Base-by-base conservation (phyloP, 2,888 invertebrate genomes). In the Tethea ocularis region DNA sequence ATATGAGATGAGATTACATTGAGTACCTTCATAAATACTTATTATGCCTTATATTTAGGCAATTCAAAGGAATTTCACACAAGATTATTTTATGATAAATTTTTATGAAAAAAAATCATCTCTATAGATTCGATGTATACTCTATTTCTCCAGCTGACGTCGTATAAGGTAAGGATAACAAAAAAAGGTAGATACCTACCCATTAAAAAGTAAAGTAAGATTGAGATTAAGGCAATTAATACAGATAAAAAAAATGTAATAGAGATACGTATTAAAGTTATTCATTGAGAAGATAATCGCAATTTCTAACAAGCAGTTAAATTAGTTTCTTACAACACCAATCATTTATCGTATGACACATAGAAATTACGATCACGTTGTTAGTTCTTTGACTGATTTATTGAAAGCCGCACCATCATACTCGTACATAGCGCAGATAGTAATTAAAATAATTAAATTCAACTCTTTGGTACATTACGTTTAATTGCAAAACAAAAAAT, bases 381-480 rank as follows among this genome's bases (percentile, higher is more conserved):
- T 54, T 36, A 52, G 53, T 55, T 22, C n/a, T 51, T 55, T 61
- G 66, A 68, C 63, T 71, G 67, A 74, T 72, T 67, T 61, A 66
- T 70, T 69, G 60, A 68, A 67, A 63, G 56, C 55, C 38, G 38
- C 6, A n/a, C 51, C 60, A 38, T n/a, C n/a, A n/a, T n/a, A n/a
- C n/a, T n/a, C n/a, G n/a, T 63, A 59, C 57, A 54, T 57, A 58
- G 46, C n/a, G 10, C 11, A 20, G 59, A 64, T 61, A 57, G 57
- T 68, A 67, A 77, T 74, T 70, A 77, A 23, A 67, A 67, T 65
- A 72, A 75, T 75, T 75, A 75, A 74, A 66, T 65, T 57, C 67
- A 64, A 52, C 57, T 63, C 62, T 65, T 64, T 66, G 59, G 41
- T 56, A 26, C 56, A 58, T 56, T 29, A 54, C 26, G 55, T 57